Conservation (phyloP, 2,888 invertebrate species). For the Neria commutata region DNA sequence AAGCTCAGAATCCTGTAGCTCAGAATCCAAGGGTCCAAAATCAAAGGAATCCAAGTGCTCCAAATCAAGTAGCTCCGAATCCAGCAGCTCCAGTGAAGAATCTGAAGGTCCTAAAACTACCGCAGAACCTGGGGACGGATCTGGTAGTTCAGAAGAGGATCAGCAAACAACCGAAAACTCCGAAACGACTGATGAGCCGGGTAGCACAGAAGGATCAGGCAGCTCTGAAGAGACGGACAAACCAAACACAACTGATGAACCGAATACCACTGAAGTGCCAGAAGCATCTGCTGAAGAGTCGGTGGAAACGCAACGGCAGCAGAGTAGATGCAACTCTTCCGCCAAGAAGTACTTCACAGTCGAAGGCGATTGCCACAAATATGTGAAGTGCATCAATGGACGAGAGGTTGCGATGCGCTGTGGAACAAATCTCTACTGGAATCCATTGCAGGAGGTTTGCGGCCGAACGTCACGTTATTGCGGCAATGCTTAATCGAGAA, state of each 20-base stretch:
- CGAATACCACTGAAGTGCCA: neutral
- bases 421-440: slow-evolving; percentile 21
- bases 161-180: no score
- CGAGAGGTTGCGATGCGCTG: slow-evolving; percentile 12
- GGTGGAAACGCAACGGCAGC: neutral
- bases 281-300: neutral
- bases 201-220: no score
- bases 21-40: no score
- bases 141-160: no score
- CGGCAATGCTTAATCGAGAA: slow-evolving; percentile 9
- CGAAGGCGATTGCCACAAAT: slow-evolving; percentile 31
- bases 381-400: slow-evolving; percentile 36
- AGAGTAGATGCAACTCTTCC: slow-evolving; percentile 15
- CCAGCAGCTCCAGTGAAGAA: neutral
- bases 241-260: neutral
- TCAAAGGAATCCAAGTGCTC: no score
- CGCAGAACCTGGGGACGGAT: no score
- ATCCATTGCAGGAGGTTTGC: slow-evolving; percentile 21
- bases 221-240: no score
- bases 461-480: slow-evolving; percentile 19
- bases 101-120: no score
- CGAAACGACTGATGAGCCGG: no score
- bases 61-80: slow-evolving; percentile 10
- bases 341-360: slow-evolving; percentile 25
- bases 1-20: no score